A percentile compares a stretch with the other conserved stretches of the same genome.
Evolutionary conservation across 2,797 vertebrate genomes (phyloP).

Genomic region (Oceanodroma leucorhoa): DNA sequence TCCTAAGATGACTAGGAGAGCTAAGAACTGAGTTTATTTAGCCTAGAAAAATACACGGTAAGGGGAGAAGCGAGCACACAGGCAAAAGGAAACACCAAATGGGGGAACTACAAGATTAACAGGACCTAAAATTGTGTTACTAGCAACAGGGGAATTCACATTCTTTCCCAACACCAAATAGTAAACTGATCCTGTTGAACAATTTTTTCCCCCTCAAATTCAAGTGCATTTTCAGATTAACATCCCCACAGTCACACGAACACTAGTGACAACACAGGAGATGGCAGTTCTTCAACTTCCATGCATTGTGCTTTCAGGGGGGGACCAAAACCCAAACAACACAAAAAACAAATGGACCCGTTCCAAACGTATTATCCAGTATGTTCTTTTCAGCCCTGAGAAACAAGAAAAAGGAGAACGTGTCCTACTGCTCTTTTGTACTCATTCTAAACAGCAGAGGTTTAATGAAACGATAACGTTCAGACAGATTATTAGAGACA

Average conservation of each 20-base stretch:
- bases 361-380: not conserved
- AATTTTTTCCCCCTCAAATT: not conserved
- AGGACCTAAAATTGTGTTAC: not conserved
- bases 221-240: not conserved
- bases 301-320: not conserved
- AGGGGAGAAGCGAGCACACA: not conserved
- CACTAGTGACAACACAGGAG: not conserved
- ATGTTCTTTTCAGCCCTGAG: not conserved
- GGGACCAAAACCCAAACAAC: not conserved
- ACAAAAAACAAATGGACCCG: not conserved
- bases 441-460: not conserved
- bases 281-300: not conserved
- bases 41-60: not conserved
- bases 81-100: not conserved
- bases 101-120: not conserved
- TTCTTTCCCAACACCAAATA: not conserved
- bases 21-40: not conserved
- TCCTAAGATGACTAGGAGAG: not conserved
- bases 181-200: not conserved
- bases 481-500: not conserved
- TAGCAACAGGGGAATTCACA: not conserved
- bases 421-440: conserved; percentile 8
- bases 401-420: conserved; percentile 7
- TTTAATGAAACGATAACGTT: not conserved
- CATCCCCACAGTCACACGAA: not conserved